These are phyloP conservation scores for Jordanella pulchra DNA, from an alignment of 2,797 vertebrate genomes.

Conservation along the genomic window DNA sequence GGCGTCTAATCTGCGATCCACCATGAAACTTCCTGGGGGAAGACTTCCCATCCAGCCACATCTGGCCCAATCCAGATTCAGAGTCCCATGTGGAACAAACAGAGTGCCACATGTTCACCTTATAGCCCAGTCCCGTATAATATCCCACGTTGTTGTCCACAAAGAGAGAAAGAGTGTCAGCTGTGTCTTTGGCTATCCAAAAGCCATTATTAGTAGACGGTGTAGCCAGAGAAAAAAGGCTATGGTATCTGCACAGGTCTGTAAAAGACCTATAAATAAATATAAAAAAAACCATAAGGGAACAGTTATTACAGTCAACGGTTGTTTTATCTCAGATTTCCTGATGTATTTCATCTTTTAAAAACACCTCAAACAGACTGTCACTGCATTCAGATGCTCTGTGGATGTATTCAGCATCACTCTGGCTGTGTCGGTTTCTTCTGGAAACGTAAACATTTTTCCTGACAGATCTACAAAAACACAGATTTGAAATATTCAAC, in stretches of 20 bases:
- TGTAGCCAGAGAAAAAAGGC: slow-evolving; percentile 5
- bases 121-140: not conserved
- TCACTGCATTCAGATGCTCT: not conserved
- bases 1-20: slow-evolving; percentile 19
- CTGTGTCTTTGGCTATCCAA: not conserved
- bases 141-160: rapidly evolving
- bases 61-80: slow-evolving; percentile 25
- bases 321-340: no score
- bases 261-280: not conserved
- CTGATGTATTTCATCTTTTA: not conserved
- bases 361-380: not conserved
- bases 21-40: slow-evolving; percentile 56
- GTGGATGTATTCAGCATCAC: not conserved
- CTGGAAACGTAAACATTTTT: not conserved
- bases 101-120: slow-evolving; percentile 50
- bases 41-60: slow-evolving; percentile 65
- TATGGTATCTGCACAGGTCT: not conserved
- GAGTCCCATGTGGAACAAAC: slow-evolving; percentile 69
- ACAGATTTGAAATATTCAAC: not conserved
- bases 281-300: no score
- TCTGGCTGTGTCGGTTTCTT: not conserved
- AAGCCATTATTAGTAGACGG: not conserved
- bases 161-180: rapidly evolving
- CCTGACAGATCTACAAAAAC: not conserved
- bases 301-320: no score